phyloP scores from a whole-genome alignment of 2,888 invertebrate genomes.

The Sialis fuliginosa region DNA sequence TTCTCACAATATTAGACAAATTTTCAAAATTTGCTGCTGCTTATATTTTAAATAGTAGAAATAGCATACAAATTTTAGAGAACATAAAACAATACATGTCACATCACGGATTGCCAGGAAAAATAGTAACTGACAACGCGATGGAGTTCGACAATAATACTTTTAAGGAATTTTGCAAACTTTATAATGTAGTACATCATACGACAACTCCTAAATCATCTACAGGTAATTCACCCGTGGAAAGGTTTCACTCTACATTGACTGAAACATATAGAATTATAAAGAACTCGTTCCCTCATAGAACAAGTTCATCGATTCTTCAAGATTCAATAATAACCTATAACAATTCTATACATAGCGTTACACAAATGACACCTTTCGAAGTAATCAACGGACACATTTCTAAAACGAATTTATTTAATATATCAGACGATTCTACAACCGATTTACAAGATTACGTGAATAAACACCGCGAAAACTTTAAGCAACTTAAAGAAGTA shows the following conservation, averaged over 20 bases:
- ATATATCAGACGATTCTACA: too few relatives aligned
- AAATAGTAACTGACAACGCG: not conserved
- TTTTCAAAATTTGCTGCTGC: slow-evolving; percentile 10
- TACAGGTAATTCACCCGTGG: slow-evolving; percentile 1
- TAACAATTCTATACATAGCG: not conserved
- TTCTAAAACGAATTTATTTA: not conserved
- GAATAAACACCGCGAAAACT: not conserved
- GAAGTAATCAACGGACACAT: not conserved
- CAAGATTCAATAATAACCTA: not conserved
- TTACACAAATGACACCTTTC: not conserved
- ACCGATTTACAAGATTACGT: too few relatives aligned
- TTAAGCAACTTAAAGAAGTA: not conserved
- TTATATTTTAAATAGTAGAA: slow-evolving; percentile 6
- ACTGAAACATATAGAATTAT: not conserved
- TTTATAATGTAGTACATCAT: not conserved
- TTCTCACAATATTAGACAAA: slow-evolving; percentile 8
- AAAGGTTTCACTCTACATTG: not conserved
- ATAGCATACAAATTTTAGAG: not conserved
- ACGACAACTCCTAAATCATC: not conserved
- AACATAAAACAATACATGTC: not conserved
- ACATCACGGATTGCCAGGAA: not conserved
- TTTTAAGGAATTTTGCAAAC: not conserved
- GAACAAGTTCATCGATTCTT: not conserved
- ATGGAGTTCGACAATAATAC: not conserved
- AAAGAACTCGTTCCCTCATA: too few relatives aligned